Evolutionary conservation across 2,113 vertebrate species (phyloP).

Genomic region (Tetrao urogallus): DNA sequence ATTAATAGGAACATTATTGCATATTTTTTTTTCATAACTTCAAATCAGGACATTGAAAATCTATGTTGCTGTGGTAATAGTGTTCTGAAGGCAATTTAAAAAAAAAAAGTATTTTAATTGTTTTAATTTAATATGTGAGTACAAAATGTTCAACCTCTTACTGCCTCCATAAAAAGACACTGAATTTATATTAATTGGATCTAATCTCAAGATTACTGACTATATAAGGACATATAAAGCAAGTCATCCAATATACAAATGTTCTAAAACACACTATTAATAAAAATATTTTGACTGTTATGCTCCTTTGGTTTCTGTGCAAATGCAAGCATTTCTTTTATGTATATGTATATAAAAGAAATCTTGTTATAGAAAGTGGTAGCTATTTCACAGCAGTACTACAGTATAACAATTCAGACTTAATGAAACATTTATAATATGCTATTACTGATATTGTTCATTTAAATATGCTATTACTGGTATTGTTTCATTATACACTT

Average conservation of each 20-base stretch:
- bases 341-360: slow-evolving; percentile 35
- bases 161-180: slow-evolving; percentile 9
- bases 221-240: slow-evolving; percentile 58
- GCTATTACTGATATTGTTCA: slow-evolving; percentile 79
- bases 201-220: slow-evolving; percentile 66
- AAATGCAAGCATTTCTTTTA: slow-evolving; percentile 17
- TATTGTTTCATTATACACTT: slow-evolving; percentile 82
- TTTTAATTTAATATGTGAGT: slow-evolving; percentile 45
- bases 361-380: slow-evolving; percentile 67
- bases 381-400: slow-evolving; percentile 71
- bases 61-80: slow-evolving; percentile 41
- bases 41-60: slow-evolving; percentile 33
- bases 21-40: neutral
- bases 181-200: slow-evolving; percentile 67
- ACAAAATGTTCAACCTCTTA: slow-evolving; percentile 52
- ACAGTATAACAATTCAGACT: slow-evolving; percentile 77
- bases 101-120: slow-evolving; percentile 48
- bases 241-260: slow-evolving; percentile 54
- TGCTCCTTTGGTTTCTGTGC: slow-evolving; percentile 25
- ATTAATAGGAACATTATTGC: neutral
- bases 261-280: slow-evolving; percentile 53
- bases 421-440: slow-evolving; percentile 84
- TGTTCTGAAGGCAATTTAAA: slow-evolving; percentile 27
- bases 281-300: slow-evolving; percentile 61
- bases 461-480: slow-evolving; percentile 81